These are phyloP conservation scores for Microchrysa polita DNA, from an alignment of 2,888 invertebrate genomes.

Conservation along the genomic window DNA sequence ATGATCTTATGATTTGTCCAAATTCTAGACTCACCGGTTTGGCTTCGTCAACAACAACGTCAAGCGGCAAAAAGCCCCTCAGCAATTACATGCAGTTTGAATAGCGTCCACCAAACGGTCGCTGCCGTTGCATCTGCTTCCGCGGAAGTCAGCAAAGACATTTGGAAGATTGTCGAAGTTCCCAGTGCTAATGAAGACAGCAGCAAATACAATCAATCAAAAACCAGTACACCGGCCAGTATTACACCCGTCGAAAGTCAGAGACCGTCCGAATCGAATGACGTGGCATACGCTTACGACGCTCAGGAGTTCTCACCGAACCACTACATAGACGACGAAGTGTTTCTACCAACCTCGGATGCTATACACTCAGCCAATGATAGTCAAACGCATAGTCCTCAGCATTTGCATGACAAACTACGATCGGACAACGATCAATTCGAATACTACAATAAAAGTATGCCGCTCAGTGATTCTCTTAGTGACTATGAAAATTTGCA, in stretches of 20 bases:
- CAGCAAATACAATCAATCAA: conserved; percentile 46
- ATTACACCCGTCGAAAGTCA: conserved; percentile 46
- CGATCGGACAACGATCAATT: conserved; percentile 37
- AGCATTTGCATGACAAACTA: conserved; percentile 26
- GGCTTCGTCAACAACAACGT: conserved; percentile 67
- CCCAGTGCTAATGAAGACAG: conserved; percentile 62
- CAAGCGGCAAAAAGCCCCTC: conserved; percentile 47
- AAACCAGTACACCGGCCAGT: conserved; percentile 4
- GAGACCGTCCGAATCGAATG: conserved; percentile 48
- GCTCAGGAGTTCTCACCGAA: conserved; percentile 60
- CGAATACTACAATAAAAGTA: conserved; percentile 46
- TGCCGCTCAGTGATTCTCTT: conserved; percentile 52
- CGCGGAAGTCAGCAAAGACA: conserved; percentile 63
- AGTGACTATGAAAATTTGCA: conserved; percentile 54
- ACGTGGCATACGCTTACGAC: conserved; percentile 58
- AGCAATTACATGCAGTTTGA: conserved; percentile 56
- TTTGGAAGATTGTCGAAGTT: conserved; percentile 68
- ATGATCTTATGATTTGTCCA: not conserved
- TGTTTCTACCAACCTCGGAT: conserved; percentile 55
- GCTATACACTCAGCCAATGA: conserved; percentile 16
- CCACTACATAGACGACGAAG: conserved; percentile 57
- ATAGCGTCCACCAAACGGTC: conserved; percentile 61
- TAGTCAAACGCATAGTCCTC: not conserved
- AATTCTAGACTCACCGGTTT: conserved; percentile 68
- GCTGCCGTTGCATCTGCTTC: conserved; percentile 62